Base-by-base conservation (phyloP, 2,113 vertebrate species). In the Amphiprion percula region DNA sequence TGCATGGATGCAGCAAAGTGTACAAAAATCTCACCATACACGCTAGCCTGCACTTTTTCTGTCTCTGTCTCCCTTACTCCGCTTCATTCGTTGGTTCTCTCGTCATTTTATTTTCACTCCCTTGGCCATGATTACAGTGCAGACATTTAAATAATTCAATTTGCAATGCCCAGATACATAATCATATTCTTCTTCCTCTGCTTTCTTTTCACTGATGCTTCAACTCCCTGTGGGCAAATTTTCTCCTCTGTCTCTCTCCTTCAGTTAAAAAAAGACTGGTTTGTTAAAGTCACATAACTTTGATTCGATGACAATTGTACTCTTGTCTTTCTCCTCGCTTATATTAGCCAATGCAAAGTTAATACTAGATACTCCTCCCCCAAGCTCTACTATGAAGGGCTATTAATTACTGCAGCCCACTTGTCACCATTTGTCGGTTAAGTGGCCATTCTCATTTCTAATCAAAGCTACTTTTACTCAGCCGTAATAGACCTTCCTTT, bases 131-230 rank as follows among this genome's bases (percentile, higher is more conserved):
- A 83, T 86, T 75, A 82, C 66, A 61, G 64, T 62, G 59, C 12
- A 39, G 52, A 65, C 70, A 75, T 87, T 92, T 87, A 81, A 89
- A 91, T 91, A 86, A 92, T 91, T 93, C 15, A 85, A 92, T 90
- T 85, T 90, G 81, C 53, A 68, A 90, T 74, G 82, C 73, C 74
- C 33, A 60, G 77, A 77, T 67, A 74, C 76, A 85, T 88, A 83
- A 86, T 87, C 64, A 56, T 77, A 74, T 86, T 85, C 75, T 83
- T 68, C 70, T 47, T 69, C 17, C 49, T 71, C 69, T 83, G 49
- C 66, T 55, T 77, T 50, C 28, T 82, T 79, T 75, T 74, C 68
- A 76, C 56, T 73, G 82, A 89, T 70, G 66, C 60, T 63, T 73
- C 24, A 73, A 77, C 71, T 84, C 79, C 80, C 80, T 82, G 3